Percentiles rank a stretch among this genome's conserved stretches.
These are phyloP conservation scores for Diloba caeruleocephala DNA, from an alignment of 2,888 invertebrate species.

Conservation along the genomic window DNA sequence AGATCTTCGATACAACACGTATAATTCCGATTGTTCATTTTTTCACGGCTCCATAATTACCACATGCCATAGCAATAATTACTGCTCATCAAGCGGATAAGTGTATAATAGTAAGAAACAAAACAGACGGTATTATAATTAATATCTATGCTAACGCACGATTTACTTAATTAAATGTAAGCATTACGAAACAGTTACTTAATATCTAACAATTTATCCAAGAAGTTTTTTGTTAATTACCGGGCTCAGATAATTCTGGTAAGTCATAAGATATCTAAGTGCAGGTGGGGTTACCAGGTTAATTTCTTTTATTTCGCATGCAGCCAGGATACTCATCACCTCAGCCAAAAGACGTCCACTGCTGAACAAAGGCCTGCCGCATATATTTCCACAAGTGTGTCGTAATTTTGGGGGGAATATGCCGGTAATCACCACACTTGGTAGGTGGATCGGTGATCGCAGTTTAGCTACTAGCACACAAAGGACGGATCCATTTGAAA, in stretches of 20 bases:
- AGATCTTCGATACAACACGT: constrained; percentile 39
- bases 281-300: constrained; percentile 32
- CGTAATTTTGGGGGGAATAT: no score
- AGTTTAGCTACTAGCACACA: no score
- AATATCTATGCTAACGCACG: constrained; percentile 24
- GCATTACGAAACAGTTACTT: constrained; percentile 14
- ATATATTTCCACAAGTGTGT: no score
- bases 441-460: no score
- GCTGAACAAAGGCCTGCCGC: no score
- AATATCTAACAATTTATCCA: constrained; percentile 11
- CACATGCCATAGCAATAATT: constrained; percentile 55
- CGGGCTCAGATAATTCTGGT: constrained; percentile 40
- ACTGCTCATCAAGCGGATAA: constrained; percentile 37
- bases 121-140: constrained; percentile 16
- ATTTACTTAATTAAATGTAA: constrained; percentile 28
- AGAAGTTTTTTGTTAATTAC: constrained; percentile 43
- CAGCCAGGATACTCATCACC: constrained; percentile 19
- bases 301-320: constrained; percentile 21
- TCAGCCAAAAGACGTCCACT: no score
- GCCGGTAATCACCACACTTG: no score
- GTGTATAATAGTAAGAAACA: constrained; percentile 34
- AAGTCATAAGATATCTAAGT: constrained; percentile 25
- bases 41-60: constrained; percentile 49
- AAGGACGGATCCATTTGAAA: no score
- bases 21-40: constrained; percentile 45